phyloP scores from a whole-genome alignment of 2,113 vertebrate genomes.

The Coptodon rendalli region DNA sequence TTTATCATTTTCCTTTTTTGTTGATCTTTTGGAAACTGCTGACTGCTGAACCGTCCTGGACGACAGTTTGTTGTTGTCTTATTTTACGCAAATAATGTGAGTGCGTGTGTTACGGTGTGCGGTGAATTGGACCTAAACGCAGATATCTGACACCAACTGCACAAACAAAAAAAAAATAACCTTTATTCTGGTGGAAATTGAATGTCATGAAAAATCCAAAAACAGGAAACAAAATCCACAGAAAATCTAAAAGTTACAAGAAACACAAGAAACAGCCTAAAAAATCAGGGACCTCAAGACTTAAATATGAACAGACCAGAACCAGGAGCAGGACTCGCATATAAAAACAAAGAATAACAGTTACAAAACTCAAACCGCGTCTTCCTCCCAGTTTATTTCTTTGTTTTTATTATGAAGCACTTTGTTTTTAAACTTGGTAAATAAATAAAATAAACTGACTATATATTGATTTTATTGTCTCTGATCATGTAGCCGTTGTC shows the following conservation, averaged over 20 bases:
- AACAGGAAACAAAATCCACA: neutral
- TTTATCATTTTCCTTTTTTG: neutral
- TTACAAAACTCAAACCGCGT: no score
- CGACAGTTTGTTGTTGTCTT: rapidly evolving
- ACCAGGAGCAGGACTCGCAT: neutral
- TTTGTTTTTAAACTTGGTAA: neutral
- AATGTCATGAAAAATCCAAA: rapidly evolving
- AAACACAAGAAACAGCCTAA: neutral
- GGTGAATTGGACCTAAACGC: neutral
- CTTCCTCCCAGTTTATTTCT: neutral
- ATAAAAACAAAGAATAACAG: no score
- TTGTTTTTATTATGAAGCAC: neutral
- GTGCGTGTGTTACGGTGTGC: rapidly evolving
- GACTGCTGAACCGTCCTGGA: neutral
- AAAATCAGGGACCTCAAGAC: rapidly evolving
- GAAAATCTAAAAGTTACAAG: neutral
- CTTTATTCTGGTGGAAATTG: neutral
- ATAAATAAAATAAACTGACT: rapidly evolving
- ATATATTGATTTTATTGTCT: neutral
- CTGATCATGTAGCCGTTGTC: rapidly evolving
- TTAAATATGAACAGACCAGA: neutral
- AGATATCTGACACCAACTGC: neutral
- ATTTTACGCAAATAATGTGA: neutral
- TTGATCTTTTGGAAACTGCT: neutral
- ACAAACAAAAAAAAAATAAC: neutral